phyloP scores from a whole-genome alignment of 1,140 invertebrate genomes.

The Bactericera cockerelli region DNA sequence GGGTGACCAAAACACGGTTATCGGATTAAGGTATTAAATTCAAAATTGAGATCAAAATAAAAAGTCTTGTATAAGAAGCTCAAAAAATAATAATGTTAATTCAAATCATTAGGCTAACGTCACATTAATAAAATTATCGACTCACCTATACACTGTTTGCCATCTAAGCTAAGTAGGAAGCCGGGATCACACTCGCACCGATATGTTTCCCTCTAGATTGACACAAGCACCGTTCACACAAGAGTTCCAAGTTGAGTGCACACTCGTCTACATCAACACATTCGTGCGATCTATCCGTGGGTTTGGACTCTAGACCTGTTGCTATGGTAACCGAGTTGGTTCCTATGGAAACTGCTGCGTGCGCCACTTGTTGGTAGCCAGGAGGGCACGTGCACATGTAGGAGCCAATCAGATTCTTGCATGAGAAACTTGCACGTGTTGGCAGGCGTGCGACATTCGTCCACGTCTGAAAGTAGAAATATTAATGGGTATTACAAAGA shows the following conservation, averaged over 20 bases:
- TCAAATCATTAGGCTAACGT: too few species aligned
- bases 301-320: not conserved
- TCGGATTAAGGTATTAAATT: too few species aligned
- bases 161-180: slow-evolving; percentile 55
- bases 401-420: slow-evolving; percentile 76
- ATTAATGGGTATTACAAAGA: too few species aligned
- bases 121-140: too few species aligned
- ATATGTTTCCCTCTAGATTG: slow-evolving; percentile 61
- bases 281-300: slow-evolving; percentile 39
- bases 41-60: too few species aligned
- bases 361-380: slow-evolving; percentile 43
- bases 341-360: not conserved
- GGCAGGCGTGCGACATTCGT: slow-evolving; percentile 63
- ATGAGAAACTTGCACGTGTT: slow-evolving; percentile 67
- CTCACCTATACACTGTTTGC: slow-evolving; percentile 62
- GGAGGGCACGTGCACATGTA: slow-evolving; percentile 79
- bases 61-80: too few species aligned
- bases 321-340: not conserved
- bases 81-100: too few species aligned
- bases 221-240: slow-evolving; percentile 62
- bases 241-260: slow-evolving; percentile 31
- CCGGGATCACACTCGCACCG: slow-evolving; percentile 64
- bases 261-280: slow-evolving; percentile 47
- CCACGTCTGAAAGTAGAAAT: slow-evolving; percentile 63
- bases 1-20: too few species aligned